phyloP scores from a whole-genome alignment of 1,140 invertebrate genomes.

The Phortica variegata region DNA sequence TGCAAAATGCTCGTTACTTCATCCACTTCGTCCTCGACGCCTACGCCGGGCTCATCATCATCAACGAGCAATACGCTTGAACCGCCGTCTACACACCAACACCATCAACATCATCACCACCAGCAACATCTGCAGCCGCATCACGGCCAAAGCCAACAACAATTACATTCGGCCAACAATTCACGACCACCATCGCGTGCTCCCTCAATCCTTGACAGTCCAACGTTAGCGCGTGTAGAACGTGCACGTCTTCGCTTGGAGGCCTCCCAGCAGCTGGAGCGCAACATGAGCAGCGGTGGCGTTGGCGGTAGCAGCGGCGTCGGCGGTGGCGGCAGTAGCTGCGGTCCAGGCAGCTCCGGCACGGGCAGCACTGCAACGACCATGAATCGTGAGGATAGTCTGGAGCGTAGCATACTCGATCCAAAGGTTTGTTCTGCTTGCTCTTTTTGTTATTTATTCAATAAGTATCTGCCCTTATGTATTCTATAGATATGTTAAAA shows the following conservation, averaged over 20 bases:
- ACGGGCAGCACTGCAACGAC: slow-evolving; percentile 44
- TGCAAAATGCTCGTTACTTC: slow-evolving; percentile 44
- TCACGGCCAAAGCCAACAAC: slow-evolving; percentile 34
- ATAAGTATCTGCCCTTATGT: too few species aligned
- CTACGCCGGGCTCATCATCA: slow-evolving; percentile 48
- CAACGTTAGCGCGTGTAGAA: slow-evolving; percentile 62
- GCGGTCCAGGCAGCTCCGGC: slow-evolving; percentile 30
- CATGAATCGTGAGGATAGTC: slow-evolving; percentile 50
- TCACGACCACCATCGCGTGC: slow-evolving; percentile 50
- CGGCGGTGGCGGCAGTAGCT: slow-evolving; percentile 15
- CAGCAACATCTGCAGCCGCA: slow-evolving; percentile 23
- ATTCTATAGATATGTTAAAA: too few species aligned
- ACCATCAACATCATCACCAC: slow-evolving; percentile 30
- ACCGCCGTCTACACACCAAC: slow-evolving; percentile 38
- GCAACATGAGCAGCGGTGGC: slow-evolving; percentile 24
- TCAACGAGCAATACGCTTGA: slow-evolving; percentile 48
- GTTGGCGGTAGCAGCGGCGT: slow-evolving; percentile 26
- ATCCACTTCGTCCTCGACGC: slow-evolving; percentile 42
- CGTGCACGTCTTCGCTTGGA: slow-evolving; percentile 60
- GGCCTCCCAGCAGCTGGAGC: slow-evolving; percentile 41
- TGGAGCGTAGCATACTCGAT: slow-evolving; percentile 52
- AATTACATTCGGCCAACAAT: slow-evolving; percentile 26
- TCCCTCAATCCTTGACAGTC: slow-evolving; percentile 61
- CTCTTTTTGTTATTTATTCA: not conserved
- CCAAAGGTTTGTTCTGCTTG: slow-evolving; percentile 43